Conservation (phyloP, 2,888 invertebrate species). For the Perizoma flavofasciatum region DNA sequence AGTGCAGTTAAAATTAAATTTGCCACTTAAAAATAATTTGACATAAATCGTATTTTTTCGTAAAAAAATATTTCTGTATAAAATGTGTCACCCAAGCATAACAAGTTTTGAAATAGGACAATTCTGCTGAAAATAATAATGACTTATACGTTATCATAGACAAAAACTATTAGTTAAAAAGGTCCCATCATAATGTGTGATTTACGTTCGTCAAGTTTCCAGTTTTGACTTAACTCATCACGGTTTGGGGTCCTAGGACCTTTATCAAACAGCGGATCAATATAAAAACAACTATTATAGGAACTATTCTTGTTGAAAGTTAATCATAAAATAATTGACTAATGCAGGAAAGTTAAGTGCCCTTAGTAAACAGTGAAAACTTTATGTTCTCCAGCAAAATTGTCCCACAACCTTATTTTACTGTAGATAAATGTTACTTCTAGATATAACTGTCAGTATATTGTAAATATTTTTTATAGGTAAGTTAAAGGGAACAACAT, state of each 20-base stretch:
- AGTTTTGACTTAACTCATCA: no score
- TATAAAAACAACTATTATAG: constrained; percentile 28
- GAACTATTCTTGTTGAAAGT: constrained; percentile 28
- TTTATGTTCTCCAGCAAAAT: constrained; percentile 51
- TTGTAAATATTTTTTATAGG: constrained; percentile 79
- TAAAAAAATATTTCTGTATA: constrained; percentile 83
- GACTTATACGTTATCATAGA: constrained; percentile 2
- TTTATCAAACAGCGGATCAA: not conserved
- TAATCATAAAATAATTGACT: constrained; percentile 24
- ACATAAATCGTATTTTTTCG: constrained; percentile 74
- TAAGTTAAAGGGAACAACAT: constrained; percentile 75
- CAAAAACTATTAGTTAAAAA: constrained; percentile 9
- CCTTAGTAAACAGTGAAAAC: constrained; percentile 15
- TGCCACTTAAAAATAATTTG: constrained; percentile 79
- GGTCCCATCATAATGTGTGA: not conserved
- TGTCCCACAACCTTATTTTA: constrained; percentile 59
- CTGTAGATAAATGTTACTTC: constrained; percentile 79
- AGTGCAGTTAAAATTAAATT: constrained; percentile 79
- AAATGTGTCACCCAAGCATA: constrained; percentile 79
- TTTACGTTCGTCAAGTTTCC: no score
- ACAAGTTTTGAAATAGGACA: constrained; percentile 62
- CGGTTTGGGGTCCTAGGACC: constrained; percentile 2
- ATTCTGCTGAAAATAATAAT: constrained; percentile 52
- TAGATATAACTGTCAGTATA: constrained; percentile 76
- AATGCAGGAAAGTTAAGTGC: constrained; percentile 14